Base-by-base conservation (phyloP, 2,797 vertebrate genomes). In the Acomys russatus region DNA sequence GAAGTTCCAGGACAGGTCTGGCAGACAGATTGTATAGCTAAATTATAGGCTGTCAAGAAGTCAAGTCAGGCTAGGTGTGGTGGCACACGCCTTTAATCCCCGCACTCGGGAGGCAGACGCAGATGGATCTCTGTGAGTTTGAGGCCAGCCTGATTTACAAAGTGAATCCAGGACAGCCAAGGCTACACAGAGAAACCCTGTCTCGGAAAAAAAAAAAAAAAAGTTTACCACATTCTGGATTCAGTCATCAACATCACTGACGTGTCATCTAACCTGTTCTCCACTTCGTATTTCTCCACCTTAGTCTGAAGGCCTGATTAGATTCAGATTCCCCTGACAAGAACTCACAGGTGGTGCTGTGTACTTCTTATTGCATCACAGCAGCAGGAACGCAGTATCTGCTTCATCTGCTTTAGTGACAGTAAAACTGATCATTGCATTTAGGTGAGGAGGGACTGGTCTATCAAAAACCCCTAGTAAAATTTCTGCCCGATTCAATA, bases 321-420 rank as follows among this genome's bases (percentile, higher is more conserved):
- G 56, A 97, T 84, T 90, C 79, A 79, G 56, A 66, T 95, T 84
- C 70, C 91, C 28, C 66, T 96, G 83, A 87, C 87, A 91, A 94
- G 59, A 92, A 74, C 92, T 96, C 61, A 71, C 51, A 91, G 89
- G 84, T 84, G 87, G 92, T 92, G 71, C 74, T 87, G 35, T 76
- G 44, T 84, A 80, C 20, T 95, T 93, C 63, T 74, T 96, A 91
- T 91, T 97, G 83, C 76, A 84, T 79, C 91, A 79, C 38, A 59
- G 61, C 38, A 91, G 23, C 59, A 71, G 59, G n/a, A 89, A 84
- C 25, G 56, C 38, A 38, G 64, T 64, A 44, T 90, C 71, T 96
- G 38, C n/a, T 35, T 90, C 59, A 92, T 51, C 92, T 95, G 94
- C 82, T 95, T 96, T 51, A 93, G 59, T 49, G 51, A 94, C 77